These are phyloP conservation scores for Cataglyphis altisquamis DNA, from an alignment of 2,888 invertebrate genomes.

Conservation along the genomic window DNA sequence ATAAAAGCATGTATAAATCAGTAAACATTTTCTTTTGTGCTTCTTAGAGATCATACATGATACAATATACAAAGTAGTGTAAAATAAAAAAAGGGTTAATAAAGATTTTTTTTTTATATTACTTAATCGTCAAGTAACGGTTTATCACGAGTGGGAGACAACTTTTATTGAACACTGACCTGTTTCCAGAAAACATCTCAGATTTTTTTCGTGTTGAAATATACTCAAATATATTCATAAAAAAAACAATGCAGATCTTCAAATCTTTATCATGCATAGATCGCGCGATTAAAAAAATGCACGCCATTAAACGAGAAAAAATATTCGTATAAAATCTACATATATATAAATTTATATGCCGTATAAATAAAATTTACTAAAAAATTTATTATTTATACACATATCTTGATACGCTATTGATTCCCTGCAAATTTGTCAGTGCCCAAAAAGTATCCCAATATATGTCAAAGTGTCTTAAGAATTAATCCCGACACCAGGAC, in stretches of 20 bases:
- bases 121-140: slow-evolving; percentile 76
- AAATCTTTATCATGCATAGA: neutral
- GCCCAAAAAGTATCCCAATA: slow-evolving; percentile 63
- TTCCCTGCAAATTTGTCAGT: slow-evolving; percentile 57
- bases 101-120: slow-evolving; percentile 83
- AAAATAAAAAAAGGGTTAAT: slow-evolving; percentile 85
- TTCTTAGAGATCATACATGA: slow-evolving; percentile 85
- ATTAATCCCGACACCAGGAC: slow-evolving; percentile 73
- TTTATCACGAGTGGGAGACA: slow-evolving; percentile 78
- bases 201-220: neutral
- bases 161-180: slow-evolving; percentile 51
- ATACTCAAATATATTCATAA: neutral
- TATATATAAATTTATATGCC: slow-evolving; percentile 6
- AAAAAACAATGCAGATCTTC: slow-evolving; percentile 25
- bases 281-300: slow-evolving; percentile 18
- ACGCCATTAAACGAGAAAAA: slow-evolving; percentile 17
- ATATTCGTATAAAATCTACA: neutral
- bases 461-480: slow-evolving; percentile 71
- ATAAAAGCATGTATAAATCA: slow-evolving; percentile 84
- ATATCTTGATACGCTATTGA: slow-evolving; percentile 24
- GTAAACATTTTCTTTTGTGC: slow-evolving; percentile 85
- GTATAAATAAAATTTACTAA: slow-evolving; percentile 34
- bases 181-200: slow-evolving; percentile 51
- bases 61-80: slow-evolving; percentile 86
- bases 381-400: slow-evolving; percentile 22